These are phyloP conservation scores for Rousettus madagascariensis DNA, from an alignment of 2,797 vertebrate species.

Conservation along the genomic window DNA sequence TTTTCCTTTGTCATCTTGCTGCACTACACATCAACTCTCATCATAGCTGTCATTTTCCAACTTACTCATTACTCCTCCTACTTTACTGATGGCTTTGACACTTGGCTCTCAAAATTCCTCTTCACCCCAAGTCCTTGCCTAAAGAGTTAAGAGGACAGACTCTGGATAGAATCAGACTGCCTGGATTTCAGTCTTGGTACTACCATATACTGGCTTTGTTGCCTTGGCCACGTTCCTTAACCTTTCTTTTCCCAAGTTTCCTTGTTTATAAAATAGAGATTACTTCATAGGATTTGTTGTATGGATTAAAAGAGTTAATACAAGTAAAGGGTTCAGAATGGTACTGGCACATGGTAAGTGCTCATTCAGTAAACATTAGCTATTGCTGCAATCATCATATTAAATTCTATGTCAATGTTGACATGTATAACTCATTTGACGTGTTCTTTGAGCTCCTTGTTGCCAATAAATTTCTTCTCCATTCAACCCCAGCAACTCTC, in stretches of 20 bases:
- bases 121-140: background rate
- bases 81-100: slow-evolving; percentile 6
- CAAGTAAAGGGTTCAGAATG: background rate
- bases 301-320: background rate
- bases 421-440: background rate
- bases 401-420: background rate
- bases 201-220: background rate
- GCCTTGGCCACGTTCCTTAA: background rate
- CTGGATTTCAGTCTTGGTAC: background rate
- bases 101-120: slow-evolving; percentile 44
- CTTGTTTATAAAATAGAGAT: slow-evolving; percentile 39
- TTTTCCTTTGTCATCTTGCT: background rate
- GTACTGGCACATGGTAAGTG: background rate
- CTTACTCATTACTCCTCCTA: slow-evolving; percentile 7
- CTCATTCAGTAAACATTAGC: background rate
- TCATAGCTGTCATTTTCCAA: background rate
- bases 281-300: background rate
- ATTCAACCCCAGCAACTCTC: background rate
- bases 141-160: background rate
- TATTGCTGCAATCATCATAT: background rate
- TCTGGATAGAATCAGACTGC: background rate
- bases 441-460: background rate
- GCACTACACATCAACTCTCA: background rate
- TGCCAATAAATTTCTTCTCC: background rate
- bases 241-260: background rate